Evolutionary conservation across 2,113 vertebrate species (phyloP).

Genomic region (Gobiocypris rarus): DNA sequence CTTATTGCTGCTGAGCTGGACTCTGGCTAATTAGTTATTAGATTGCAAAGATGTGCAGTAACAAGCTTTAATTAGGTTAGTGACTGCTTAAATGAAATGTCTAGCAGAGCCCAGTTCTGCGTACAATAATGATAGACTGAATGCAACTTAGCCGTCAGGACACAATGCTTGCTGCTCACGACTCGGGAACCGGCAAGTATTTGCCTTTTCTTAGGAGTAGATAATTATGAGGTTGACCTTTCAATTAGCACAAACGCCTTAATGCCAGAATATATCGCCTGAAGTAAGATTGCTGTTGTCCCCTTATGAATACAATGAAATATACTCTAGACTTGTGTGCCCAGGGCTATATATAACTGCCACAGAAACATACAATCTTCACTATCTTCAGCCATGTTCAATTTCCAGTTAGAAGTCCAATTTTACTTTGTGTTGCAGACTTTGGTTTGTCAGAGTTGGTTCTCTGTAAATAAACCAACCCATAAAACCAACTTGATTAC

Average conservation of each 20-base stretch:
- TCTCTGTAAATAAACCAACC: neutral
- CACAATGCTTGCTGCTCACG: neutral
- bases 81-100: constrained; percentile 72
- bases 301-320: constrained; percentile 6
- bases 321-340: neutral
- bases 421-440: neutral
- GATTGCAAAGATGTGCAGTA: constrained; percentile 74
- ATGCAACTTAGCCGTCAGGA: constrained; percentile 42
- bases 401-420: neutral
- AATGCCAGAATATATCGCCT: constrained; percentile 34
- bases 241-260: constrained; percentile 51
- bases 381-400: neutral
- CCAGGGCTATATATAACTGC: neutral
- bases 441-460: neutral
- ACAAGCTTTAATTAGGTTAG: constrained; percentile 75
- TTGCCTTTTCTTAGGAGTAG: constrained; percentile 18
- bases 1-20: constrained; percentile 70
- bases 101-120: constrained; percentile 61
- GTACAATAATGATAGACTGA: constrained; percentile 55
- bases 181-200: neutral
- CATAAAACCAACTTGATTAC: neutral
- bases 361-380: too few species aligned
- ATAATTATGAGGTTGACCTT: constrained; percentile 60
- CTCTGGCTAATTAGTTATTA: constrained; percentile 88
- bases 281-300: constrained; percentile 29